Evolutionary conservation across 2,113 vertebrate species (phyloP), one percentile per base, ranked within the genome.

Genomic region (Serilophus lunatus): DNA sequence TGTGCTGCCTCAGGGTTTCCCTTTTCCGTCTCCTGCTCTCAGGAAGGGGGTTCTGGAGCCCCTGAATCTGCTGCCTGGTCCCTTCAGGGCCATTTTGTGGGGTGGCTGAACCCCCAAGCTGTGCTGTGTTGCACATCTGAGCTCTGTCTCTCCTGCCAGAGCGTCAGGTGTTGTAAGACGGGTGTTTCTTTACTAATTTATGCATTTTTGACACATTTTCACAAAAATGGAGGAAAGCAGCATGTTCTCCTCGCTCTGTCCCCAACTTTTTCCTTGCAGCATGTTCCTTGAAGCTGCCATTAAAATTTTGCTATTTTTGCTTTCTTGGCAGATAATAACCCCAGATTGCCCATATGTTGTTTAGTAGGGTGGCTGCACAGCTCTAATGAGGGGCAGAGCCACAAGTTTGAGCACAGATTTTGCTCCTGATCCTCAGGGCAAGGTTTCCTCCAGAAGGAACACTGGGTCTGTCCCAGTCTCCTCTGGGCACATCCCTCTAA

Each of bases 261-360:
- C 75, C 22, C 10, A 59, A 12, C 79, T 92, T 85, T 38, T 5
- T 88, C 66, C 66, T 91, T 88, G 45, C 28, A 82, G 75, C 35
- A 4, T 35, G 36, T 92, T 93, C 86, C 63, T 94, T 82, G 65
- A 36, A 60, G 71, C 79, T 66, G 44, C 90, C 85, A 90, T 93
- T 86, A 88, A 54, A 75, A 38, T 83, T 94, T 83, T 92, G 47
- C 85, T 90, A 75, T 90, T 96, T 95, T 95, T 20, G 4, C 79
- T 94, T 88, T 89, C 76, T 89, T 96, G 93, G 94, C 92, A 94
- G 68, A 86, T 50, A 63, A 54, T 81, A 74, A 26, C 82, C 90
- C 60, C 60, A 68, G 64, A 70, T 92, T 86, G 86, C 94, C 90
- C 90, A 92, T 90, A 94, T 97, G 91, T 82, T 95, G 84, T 95